Conservation (phyloP, 2,113 vertebrate species). For the Dasyurus viverrinus region DNA sequence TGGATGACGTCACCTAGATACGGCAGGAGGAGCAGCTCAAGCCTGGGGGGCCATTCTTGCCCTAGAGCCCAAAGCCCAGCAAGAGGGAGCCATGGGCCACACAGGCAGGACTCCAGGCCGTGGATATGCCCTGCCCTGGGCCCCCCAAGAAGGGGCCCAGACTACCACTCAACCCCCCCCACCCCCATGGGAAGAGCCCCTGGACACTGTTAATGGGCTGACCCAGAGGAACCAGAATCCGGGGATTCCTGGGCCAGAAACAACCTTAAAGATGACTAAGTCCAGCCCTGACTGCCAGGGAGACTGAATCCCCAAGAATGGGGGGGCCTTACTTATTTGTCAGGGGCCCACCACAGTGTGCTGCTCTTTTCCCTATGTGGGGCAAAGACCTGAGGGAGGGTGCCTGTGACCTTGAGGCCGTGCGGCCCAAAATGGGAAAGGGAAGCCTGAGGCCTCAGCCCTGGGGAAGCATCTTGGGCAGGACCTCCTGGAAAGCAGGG, state of each 20-base stretch:
- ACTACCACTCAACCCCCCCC: background rate
- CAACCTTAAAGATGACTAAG: background rate
- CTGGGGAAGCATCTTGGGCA: background rate
- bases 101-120: background rate
- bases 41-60: background rate
- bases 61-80: conserved; percentile 18
- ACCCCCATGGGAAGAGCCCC: background rate
- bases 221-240: background rate
- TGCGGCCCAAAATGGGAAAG: background rate
- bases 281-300: background rate
- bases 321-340: background rate
- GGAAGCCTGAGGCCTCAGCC: background rate
- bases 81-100: conserved; percentile 8
- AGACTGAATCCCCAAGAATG: background rate
- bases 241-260: background rate
- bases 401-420: background rate
- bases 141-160: background rate
- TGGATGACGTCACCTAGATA: conserved; percentile 89
- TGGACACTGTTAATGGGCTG: background rate
- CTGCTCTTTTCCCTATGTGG: background rate
- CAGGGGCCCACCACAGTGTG: background rate
- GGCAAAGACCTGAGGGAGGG: too few species aligned
- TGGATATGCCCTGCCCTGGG: conserved; percentile 1
- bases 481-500: background rate
- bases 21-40: conserved; percentile 39